Percentiles rank a stretch among this genome's conserved stretches.
These are phyloP conservation scores for Sapajus apella DNA, from an alignment of 2,113 vertebrate species.

Conservation along the genomic window DNA sequence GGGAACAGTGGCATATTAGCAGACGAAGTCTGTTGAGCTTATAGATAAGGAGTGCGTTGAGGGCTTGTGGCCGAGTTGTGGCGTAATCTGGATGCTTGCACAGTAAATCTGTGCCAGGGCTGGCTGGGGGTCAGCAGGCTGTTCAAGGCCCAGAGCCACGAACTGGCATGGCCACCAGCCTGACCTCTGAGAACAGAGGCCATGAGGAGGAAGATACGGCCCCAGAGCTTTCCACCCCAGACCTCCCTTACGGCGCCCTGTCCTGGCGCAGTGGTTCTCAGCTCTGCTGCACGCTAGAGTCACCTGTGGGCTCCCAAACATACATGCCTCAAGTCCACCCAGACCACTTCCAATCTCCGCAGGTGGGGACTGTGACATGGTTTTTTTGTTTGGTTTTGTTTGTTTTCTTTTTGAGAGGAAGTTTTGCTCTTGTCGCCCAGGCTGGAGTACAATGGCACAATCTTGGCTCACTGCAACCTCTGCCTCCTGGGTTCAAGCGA, in stretches of 20 bases:
- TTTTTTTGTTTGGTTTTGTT: background rate
- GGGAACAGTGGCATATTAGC: background rate
- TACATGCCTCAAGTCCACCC: too few species aligned
- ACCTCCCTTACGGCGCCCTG: background rate
- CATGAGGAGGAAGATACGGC: background rate
- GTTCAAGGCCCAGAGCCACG: background rate
- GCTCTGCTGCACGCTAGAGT: background rate
- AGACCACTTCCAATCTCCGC: background rate
- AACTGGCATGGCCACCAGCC: background rate
- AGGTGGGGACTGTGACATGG: background rate
- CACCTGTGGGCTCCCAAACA: background rate
- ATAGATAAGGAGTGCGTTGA: rapidly evolving
- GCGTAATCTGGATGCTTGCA: too few species aligned
- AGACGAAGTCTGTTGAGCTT: background rate
- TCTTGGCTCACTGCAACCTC: too few species aligned
- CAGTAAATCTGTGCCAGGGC: background rate
- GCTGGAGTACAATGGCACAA: too few species aligned
- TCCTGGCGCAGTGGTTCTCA: background rate
- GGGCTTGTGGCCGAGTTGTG: background rate
- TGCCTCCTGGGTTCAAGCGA: too few species aligned
- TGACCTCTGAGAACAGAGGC: background rate
- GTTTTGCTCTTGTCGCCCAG: too few species aligned
- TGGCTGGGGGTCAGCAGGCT: background rate
- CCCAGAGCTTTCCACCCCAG: background rate
- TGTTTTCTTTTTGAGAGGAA: too few species aligned